Evolutionary conservation across 2,797 vertebrate genomes (phyloP).

Genomic region (Manis crassicaudata): DNA sequence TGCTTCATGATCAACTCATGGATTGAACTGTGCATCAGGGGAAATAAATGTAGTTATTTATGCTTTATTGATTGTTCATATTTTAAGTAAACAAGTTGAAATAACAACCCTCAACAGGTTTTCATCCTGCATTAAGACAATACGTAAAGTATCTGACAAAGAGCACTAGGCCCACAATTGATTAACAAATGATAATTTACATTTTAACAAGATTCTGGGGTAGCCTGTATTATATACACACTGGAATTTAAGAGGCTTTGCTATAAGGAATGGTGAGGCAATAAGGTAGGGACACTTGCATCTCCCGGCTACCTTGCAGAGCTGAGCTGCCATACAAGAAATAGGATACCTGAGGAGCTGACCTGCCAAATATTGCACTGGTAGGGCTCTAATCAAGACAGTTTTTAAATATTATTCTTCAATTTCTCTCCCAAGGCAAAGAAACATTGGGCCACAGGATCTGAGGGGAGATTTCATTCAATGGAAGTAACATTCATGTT

Average conservation of each 20-base stretch:
- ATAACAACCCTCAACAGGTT: neutral
- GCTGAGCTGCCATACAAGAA: neutral
- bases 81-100: conserved; percentile 59
- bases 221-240: too few relatives aligned
- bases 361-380: neutral
- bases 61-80: conserved; percentile 38
- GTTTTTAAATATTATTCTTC: neutral
- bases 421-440: neutral
- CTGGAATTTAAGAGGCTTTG: neutral
- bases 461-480: neutral
- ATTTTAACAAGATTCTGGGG: neutral
- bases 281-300: neutral
- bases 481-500: neutral
- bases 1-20: conserved; percentile 15
- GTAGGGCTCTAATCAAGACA: neutral
- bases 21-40: neutral
- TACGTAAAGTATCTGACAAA: neutral
- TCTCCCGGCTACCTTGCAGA: neutral
- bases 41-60: conserved; percentile 28
- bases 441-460: neutral
- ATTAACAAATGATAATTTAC: conserved; percentile 28
- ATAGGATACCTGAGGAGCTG: neutral
- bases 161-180: neutral
- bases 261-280: neutral
- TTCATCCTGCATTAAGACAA: conserved; percentile 5